Percentiles rank a stretch among this genome's conserved stretches.
phyloP scores from a whole-genome alignment of 2,797 vertebrate genomes.

The Adrianichthys oophorus region DNA sequence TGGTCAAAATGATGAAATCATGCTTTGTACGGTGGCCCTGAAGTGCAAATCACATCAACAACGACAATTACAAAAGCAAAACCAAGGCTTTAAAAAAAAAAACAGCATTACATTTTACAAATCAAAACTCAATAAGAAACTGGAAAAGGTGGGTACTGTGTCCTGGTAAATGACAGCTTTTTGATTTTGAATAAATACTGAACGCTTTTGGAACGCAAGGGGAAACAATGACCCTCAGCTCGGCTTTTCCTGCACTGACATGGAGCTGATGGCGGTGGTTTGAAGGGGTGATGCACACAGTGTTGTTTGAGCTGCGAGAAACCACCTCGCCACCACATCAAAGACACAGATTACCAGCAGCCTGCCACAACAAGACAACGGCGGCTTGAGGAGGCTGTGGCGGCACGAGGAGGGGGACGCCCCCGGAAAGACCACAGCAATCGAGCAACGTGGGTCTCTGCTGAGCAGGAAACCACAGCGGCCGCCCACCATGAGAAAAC shows the following conservation, averaged over 20 bases:
- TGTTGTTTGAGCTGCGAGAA: conserved; percentile 66
- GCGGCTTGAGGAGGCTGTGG: conserved; percentile 59
- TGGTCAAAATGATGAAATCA: too few relatives aligned
- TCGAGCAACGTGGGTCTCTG: conserved; percentile 71
- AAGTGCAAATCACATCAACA: too few relatives aligned
- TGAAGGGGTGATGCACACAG: background rate
- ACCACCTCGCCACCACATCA: conserved; percentile 67
- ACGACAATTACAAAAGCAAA: too few relatives aligned
- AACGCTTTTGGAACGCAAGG: too few relatives aligned
- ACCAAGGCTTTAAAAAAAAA: too few relatives aligned
- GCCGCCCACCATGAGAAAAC: too few relatives aligned
- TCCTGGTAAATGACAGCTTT: too few relatives aligned
- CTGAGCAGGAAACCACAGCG: conserved; percentile 1
- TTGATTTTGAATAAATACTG: too few relatives aligned
- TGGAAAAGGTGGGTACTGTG: too few relatives aligned
- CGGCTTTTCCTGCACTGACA: conserved; percentile 37
- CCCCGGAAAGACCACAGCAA: conserved; percentile 68
- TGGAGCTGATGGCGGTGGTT: conserved; percentile 47
- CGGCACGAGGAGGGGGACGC: conserved; percentile 50
- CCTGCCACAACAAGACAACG: conserved; percentile 69
- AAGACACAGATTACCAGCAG: conserved; percentile 72
- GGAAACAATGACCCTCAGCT: conserved; percentile 19
- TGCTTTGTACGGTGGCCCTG: too few relatives aligned
- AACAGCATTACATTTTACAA: too few relatives aligned
- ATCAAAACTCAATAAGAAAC: too few relatives aligned